Base-by-base conservation (phyloP, 2,888 invertebrate species). In the Mimumesa dahlbomi region DNA sequence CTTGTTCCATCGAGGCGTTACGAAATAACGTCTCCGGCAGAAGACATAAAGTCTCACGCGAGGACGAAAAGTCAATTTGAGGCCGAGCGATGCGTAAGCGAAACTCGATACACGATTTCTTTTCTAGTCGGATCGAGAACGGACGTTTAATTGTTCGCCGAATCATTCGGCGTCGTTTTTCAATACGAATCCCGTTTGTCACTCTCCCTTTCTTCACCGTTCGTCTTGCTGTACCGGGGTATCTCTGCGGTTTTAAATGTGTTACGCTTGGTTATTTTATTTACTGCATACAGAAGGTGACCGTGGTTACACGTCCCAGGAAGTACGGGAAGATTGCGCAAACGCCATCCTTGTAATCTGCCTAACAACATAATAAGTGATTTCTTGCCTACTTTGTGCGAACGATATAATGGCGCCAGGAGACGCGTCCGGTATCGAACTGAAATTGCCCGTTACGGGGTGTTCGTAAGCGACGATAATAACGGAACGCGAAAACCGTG, bases 351-450 rank as follows among this genome's bases (percentile, higher is more conserved):
- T 64, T 69, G 64, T 61, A 64, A 75, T 77, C 75, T 67, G 43
- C 34, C 67, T 78, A 79, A 78, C 76, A 73, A 76, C 76, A 62
- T 78, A 78, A 78, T 73, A 76, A 79, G 73, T 59, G 61, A 76
- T 61, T 70, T 56, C 79, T 67, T 67, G 73, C 62, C 63, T 62
- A 69, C 63, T 77, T 75, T 67, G 61, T 34, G 45, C 61, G 64
- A 31, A 61, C 72, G 68, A 45, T 50, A 52, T 57, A 72, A 72
- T 63, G 49, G 59, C 59, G 43, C 31, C 57, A 40, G 9, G 19
- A 25, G 50, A 77, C 75, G n/a, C n/a, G 59, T 66, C 61, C 31
- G 54, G 25, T 45, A 16, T 53, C 46, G 42, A 54, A 58, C 50
- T 56, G 42, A 62, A 71, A 64, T 75, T 67, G 53, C 63, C 63